These are phyloP conservation scores for Rhabdomys dilectus DNA, from an alignment of 2,113 vertebrate species.

Conservation along the genomic window DNA sequence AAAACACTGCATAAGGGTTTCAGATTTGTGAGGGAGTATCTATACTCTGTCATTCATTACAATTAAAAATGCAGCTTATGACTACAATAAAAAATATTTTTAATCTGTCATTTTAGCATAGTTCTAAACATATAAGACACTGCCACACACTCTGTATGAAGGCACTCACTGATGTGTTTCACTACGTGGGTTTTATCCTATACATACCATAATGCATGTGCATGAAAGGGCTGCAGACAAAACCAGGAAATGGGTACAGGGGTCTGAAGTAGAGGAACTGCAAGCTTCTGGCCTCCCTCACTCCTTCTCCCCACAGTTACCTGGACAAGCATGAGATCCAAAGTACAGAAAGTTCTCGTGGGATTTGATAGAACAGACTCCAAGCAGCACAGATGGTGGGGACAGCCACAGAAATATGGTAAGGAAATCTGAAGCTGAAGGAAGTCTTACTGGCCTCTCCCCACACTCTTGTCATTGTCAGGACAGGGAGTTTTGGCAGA, in stretches of 20 bases:
- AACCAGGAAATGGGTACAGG: neutral
- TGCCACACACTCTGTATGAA: neutral
- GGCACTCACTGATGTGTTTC: neutral
- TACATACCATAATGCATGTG: neutral
- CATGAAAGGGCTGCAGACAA: neutral
- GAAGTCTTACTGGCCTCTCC: neutral
- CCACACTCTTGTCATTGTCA: neutral
- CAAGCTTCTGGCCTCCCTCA: too few relatives aligned
- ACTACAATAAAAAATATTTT: neutral
- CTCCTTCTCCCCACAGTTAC: too few relatives aligned
- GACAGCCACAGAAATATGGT: neutral
- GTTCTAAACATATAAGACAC: neutral
- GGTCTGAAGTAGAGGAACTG: neutral
- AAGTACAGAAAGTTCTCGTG: neutral
- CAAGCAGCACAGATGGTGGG: neutral
- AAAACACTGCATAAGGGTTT: constrained; percentile 20
- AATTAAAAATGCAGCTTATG: constrained; percentile 43
- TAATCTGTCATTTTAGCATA: neutral
- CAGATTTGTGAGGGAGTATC: constrained; percentile 2
- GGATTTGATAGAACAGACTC: neutral
- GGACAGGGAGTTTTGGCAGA: neutral
- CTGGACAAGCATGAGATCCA: neutral
- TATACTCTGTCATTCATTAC: neutral
- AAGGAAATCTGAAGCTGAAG: neutral
- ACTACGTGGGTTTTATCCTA: neutral